These are phyloP conservation scores for Clarias macrocephalus DNA, from an alignment of 2,113 vertebrate genomes.

Conservation along the genomic window DNA sequence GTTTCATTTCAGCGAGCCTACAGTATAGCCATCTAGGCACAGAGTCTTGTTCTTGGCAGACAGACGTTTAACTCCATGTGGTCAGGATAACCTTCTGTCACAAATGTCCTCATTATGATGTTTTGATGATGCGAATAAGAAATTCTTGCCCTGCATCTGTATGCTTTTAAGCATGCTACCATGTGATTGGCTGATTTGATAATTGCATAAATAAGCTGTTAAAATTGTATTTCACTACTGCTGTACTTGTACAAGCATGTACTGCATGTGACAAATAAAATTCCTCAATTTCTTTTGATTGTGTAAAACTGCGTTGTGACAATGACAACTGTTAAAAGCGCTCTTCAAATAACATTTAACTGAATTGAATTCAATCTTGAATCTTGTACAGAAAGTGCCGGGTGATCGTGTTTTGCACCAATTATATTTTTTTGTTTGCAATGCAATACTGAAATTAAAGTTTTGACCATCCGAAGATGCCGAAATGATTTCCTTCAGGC, in stretches of 20 bases:
- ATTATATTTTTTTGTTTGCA: not conserved
- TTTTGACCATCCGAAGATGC: not conserved
- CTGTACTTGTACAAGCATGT: too few species aligned
- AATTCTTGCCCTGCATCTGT: not conserved
- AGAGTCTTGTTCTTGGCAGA: not conserved
- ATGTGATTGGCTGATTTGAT: not conserved
- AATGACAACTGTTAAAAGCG: too few species aligned
- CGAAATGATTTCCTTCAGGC: not conserved
- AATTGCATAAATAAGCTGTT: not conserved
- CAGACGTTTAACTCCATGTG: not conserved
- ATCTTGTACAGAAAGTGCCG: not conserved
- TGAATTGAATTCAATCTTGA: too few species aligned
- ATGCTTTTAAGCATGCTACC: not conserved
- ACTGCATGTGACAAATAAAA: too few species aligned
- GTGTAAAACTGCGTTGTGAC: too few species aligned
- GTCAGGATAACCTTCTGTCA: not conserved
- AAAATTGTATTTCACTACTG: too few species aligned
- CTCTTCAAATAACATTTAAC: too few species aligned
- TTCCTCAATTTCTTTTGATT: too few species aligned
- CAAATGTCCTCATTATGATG: not conserved
- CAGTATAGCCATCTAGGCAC: not conserved
- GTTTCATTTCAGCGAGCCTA: not conserved
- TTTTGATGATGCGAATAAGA: not conserved
- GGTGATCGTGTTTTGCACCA: not conserved
- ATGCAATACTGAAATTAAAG: not conserved